Conservation (phyloP, 2,888 invertebrate species). For the Dromius quadrimaculatus region DNA sequence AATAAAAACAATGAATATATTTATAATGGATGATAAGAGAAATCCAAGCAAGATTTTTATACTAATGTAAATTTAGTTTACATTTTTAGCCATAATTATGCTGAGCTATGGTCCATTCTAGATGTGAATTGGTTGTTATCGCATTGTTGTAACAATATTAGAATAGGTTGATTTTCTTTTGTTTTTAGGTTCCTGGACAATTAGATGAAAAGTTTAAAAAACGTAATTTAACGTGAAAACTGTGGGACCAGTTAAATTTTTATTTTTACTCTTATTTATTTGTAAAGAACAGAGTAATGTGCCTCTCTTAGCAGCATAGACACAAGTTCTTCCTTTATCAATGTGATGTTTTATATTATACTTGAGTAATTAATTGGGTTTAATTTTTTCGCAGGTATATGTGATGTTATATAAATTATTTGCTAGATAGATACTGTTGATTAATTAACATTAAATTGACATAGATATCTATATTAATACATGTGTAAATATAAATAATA, state of each 20-base stretch:
- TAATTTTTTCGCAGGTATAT: slow-evolving; percentile 38
- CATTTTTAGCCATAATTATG: too few species aligned
- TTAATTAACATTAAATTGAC: slow-evolving; percentile 22
- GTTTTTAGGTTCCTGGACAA: slow-evolving; percentile 70
- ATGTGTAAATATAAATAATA: slow-evolving; percentile 13
- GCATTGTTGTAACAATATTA: slow-evolving; percentile 20
- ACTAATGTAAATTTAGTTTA: too few species aligned
- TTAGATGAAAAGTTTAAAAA: slow-evolving; percentile 71
- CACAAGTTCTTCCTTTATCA: slow-evolving; percentile 56
- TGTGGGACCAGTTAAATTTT: slow-evolving; percentile 34
- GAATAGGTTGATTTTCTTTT: slow-evolving; percentile 29
- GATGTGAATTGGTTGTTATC: too few species aligned
- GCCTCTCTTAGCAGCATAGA: slow-evolving; percentile 55
- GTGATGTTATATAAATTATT: slow-evolving; percentile 36
- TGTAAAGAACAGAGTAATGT: slow-evolving; percentile 24
- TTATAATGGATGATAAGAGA: too few species aligned
- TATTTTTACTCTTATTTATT: slow-evolving; percentile 38
- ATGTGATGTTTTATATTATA: slow-evolving; percentile 54
- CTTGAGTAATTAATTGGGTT: slow-evolving; percentile 35
- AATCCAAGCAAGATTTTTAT: too few species aligned
- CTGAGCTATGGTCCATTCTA: too few species aligned
- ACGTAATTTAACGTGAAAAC: slow-evolving; percentile 55
- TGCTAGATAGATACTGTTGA: slow-evolving; percentile 28
- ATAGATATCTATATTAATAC: slow-evolving; percentile 19
- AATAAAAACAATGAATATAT: too few species aligned